These are phyloP conservation scores for Cantharis lateralis DNA, from an alignment of 2,888 invertebrate species.

Conservation along the genomic window DNA sequence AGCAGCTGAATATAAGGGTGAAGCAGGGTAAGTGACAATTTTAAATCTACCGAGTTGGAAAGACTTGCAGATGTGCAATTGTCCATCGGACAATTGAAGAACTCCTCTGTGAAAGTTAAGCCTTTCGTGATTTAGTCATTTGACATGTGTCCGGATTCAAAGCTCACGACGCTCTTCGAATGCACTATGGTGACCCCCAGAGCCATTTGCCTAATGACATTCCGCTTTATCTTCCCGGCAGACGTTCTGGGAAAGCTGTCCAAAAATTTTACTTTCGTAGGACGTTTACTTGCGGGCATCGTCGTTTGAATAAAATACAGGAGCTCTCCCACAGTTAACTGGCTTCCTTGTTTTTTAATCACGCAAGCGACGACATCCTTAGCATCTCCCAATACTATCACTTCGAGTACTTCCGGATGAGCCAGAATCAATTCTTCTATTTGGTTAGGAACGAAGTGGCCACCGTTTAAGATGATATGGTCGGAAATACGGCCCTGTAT, in stretches of 20 bases:
- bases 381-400: slow-evolving; percentile 38
- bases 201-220: slow-evolving; percentile 28
- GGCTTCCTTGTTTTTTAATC: slow-evolving; percentile 33
- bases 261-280: slow-evolving; percentile 41
- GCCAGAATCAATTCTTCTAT: slow-evolving; percentile 44
- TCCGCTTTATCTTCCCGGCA: slow-evolving; percentile 43
- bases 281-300: slow-evolving; percentile 35
- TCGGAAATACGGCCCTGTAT: slow-evolving; percentile 45
- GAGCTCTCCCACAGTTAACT: slow-evolving; percentile 35
- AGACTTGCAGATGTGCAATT: too few species aligned
- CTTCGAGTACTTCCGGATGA: slow-evolving; percentile 43
- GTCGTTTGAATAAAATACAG: slow-evolving; percentile 33
- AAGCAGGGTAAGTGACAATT: too few species aligned
- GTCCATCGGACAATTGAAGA: too few species aligned
- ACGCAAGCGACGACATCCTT: slow-evolving; percentile 42
- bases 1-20: not conserved
- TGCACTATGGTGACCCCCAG: slow-evolving; percentile 11
- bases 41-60: too few species aligned
- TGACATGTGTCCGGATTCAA: not conserved
- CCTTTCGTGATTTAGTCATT: not conserved
- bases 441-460: slow-evolving; percentile 36
- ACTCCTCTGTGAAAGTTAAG: too few species aligned
- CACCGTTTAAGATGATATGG: slow-evolving; percentile 34
- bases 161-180: slow-evolving; percentile 17
- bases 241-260: slow-evolving; percentile 45